phyloP scores from a whole-genome alignment of 1,140 invertebrate species.

The Zaprionus vittiger region DNA sequence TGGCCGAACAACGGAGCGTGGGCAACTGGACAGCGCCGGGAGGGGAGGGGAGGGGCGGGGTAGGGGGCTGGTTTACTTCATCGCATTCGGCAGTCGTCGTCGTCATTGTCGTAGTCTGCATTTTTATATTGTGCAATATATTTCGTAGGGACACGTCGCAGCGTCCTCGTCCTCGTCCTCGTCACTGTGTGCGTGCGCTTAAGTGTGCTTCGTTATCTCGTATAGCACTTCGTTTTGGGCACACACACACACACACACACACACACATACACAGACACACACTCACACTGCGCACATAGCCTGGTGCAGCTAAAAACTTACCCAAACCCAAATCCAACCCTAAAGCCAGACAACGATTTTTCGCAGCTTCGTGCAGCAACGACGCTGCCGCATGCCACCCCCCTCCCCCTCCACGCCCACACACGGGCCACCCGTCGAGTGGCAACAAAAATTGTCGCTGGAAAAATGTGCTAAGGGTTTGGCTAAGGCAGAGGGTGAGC shows the following conservation, averaged over 20 bases:
- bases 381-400: constrained; percentile 45
- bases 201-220: constrained; percentile 83
- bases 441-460: constrained; percentile 80
- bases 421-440: constrained; percentile 40
- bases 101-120: constrained; percentile 74
- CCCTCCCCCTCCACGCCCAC: background rate
- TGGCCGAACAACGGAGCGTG: constrained; percentile 20
- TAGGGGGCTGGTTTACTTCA: constrained; percentile 4
- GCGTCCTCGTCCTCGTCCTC: constrained; percentile 10
- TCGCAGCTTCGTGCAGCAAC: constrained; percentile 72
- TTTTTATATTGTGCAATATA: constrained; percentile 83
- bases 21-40: background rate
- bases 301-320: constrained; percentile 64
- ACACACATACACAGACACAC: constrained; percentile 20
- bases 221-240: constrained; percentile 81
- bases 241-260: constrained; percentile 43
- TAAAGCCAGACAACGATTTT: constrained; percentile 71
- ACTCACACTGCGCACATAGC: constrained; percentile 21
- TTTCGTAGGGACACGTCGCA: constrained; percentile 69
- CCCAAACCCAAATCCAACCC: constrained; percentile 61
- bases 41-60: background rate
- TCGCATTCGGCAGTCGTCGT: constrained; percentile 71
- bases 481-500: background rate
- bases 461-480: constrained; percentile 77
- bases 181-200: constrained; percentile 63